Evolutionary conservation across 2,888 invertebrate genomes (phyloP), one percentile per base, ranked within the genome.

Genomic region (Drosophila austrosaltans): DNA sequence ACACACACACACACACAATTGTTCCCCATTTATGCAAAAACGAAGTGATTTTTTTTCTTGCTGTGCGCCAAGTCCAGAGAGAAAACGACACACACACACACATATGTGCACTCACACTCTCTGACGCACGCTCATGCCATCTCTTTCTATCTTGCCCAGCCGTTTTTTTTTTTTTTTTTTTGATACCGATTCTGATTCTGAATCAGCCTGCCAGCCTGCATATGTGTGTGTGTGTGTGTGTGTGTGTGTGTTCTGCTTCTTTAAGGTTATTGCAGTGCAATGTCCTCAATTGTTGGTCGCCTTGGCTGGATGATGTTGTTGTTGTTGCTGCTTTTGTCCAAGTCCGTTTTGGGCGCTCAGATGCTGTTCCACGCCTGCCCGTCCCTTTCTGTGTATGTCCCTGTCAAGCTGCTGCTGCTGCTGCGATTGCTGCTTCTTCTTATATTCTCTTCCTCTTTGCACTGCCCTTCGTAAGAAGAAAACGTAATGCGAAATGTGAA

Each of bases 191-290:
- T 48, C 48, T 48, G 66, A 53, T 60, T 71, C 73, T 78, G 72
- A 67, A 76, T 71, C 70, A 65, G 70, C 66, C 79, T 76, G 20
- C 20, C 16, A 7, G 16, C 7, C 16, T 44, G 44, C 44, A 28
- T 28, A 4, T 28, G 28, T 28, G 28, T 28, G 1, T 28, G 28
- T 28, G 28, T 28, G 1, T 28, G 28, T 28, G 28, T 28, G 28
- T 28, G 28, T 28, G 28, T 28, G 28, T 28, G 69, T 69, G 66
- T 75, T 80, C 74, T 80, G 78, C 74, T 89, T 82, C 82, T 87
- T 88, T 86, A 84, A 90, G 90, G 90, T 90, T 90, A 90, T 81
- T 90, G 72, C 78, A 83, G 90, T 90, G 88, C 89, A 90, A 83
- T 85, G 90, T 90, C 89, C 91, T 84, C 90, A 90, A 90, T 90